phyloP scores from a whole-genome alignment of 2,888 invertebrate genomes.

The Plagiodera versicolora region DNA sequence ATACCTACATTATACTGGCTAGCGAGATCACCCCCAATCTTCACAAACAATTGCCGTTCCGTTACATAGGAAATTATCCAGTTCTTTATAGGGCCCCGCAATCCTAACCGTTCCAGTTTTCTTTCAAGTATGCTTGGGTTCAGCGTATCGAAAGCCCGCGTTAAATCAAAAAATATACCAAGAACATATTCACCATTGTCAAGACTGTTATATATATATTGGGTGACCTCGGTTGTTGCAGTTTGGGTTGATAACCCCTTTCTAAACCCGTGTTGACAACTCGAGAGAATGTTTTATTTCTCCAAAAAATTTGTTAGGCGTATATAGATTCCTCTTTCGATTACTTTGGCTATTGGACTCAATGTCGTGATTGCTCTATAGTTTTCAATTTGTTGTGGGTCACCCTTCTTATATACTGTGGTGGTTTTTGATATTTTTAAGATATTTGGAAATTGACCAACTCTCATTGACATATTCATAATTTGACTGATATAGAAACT shows the following conservation, averaged over 20 bases:
- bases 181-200: not conserved
- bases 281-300: not conserved
- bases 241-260: no score
- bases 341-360: constrained; percentile 11
- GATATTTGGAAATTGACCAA: no score
- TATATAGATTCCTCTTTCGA: not conserved
- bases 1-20: no score
- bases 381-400: no score
- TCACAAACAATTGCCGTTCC: not conserved
- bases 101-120: not conserved
- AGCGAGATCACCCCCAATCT: not conserved
- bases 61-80: not conserved
- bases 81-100: not conserved
- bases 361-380: constrained; percentile 13
- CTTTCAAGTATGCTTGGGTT: not conserved
- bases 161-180: constrained; percentile 1
- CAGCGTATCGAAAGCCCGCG: not conserved
- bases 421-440: no score
- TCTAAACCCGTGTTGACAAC: not conserved
- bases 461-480: no score
- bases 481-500: no score
- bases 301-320: not conserved
- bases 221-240: no score
- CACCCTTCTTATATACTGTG: constrained; percentile 10
- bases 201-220: not conserved